Base-by-base conservation (phyloP, 2,888 invertebrate genomes). In the Erebia epiphron region DNA sequence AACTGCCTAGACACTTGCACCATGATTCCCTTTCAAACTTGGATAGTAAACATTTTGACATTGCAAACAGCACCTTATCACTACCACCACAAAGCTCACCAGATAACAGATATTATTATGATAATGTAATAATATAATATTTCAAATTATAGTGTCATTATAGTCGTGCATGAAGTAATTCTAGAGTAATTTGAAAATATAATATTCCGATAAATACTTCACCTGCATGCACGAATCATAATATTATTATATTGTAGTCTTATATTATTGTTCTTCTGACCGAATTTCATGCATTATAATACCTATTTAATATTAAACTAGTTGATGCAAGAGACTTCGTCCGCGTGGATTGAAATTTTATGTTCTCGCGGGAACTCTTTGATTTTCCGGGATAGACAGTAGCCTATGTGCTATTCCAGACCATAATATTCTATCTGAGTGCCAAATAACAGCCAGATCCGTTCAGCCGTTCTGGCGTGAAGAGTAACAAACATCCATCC, bases 101-200 rank as follows among this genome's bases (percentile, higher is more conserved):
- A 75, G 68, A 73, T 74, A 64, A 61, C 63, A 69, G 43, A 61
- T 77, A 73, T 73, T 54, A 69, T 65, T 49, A 62, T 62, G 49
- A 49, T 49, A 62, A 66, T 67, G 73, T 73, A 79, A 73, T 73
- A 79, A 79, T 80, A 81, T 81, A 79, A 83, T 83, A 82, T 85
- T 83, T 81, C 79, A 83, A 86, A 87, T 87, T 86, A 87, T 82
- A 83, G 84, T 85, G 86, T 88, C 86, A 84, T n/a, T n/a, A 86
- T 83, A 54, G 66, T 56, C 70, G 71, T 67, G 68, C 61, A 58
- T 73, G 68, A 70, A 68, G 69, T 70, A 64, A 70, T 58, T 71
- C 58, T 73, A 62, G 68, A 68, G 69, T 70, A 61, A 70, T 58
- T 71, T 43, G 43, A 50, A 58, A 61, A 69, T 21, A 68, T 62